phyloP scores from a whole-genome alignment of 2,797 vertebrate genomes.

The Rhadinocentrus ornatus region DNA sequence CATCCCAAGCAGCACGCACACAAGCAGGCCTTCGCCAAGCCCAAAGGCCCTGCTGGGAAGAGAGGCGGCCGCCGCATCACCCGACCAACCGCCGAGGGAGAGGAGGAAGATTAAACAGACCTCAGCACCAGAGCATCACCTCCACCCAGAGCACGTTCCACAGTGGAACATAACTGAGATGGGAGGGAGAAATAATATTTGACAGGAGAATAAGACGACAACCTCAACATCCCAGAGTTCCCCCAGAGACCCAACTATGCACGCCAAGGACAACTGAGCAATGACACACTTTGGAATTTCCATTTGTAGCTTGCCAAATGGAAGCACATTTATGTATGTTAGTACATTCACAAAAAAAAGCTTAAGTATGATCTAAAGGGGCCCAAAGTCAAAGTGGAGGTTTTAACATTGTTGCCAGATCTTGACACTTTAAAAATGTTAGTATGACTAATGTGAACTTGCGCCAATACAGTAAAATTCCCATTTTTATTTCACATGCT shows the following conservation, averaged over 20 bases:
- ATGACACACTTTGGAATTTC: slow-evolving; percentile 66
- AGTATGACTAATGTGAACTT: slow-evolving; percentile 69
- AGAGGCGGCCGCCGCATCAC: slow-evolving; percentile 93
- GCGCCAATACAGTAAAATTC: slow-evolving; percentile 61
- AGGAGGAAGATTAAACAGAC: slow-evolving; percentile 88
- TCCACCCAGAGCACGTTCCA: slow-evolving; percentile 61
- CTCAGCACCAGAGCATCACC: slow-evolving; percentile 45
- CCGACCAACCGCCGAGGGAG: slow-evolving; percentile 87
- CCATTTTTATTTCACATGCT: slow-evolving; percentile 62
- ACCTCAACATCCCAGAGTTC: slow-evolving; percentile 62
- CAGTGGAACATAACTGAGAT: slow-evolving; percentile 75
- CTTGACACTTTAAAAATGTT: slow-evolving; percentile 40
- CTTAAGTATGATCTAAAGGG: slow-evolving; percentile 35
- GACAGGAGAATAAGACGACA: slow-evolving; percentile 53
- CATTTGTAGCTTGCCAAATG: slow-evolving; percentile 80
- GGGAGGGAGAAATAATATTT: slow-evolving; percentile 47
- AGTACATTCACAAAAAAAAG: slow-evolving; percentile 48
- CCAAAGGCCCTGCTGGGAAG: slow-evolving; percentile 93
- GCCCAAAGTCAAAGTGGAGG: slow-evolving; percentile 44
- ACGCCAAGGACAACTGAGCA: slow-evolving; percentile 81
- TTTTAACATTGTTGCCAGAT: slow-evolving; percentile 56
- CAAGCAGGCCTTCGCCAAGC: slow-evolving; percentile 95
- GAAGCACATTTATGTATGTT: slow-evolving; percentile 62
- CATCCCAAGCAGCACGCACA: slow-evolving; percentile 97
- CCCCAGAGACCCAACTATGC: slow-evolving; percentile 82